phyloP scores from a whole-genome alignment of 2,113 vertebrate species.

The Rostratula benghalensis region DNA sequence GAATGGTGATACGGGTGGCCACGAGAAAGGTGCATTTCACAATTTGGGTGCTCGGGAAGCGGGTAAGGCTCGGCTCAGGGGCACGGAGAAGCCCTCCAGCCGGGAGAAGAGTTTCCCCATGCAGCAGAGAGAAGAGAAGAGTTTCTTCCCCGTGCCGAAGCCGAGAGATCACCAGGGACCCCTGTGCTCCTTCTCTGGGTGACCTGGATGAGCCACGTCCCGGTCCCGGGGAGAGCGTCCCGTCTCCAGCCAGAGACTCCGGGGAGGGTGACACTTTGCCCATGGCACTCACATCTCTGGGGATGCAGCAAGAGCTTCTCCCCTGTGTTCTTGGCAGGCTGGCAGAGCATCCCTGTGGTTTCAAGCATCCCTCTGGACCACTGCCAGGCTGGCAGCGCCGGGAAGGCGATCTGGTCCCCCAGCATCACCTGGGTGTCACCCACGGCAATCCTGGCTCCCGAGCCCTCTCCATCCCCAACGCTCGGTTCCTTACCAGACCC shows the following conservation, averaged over 20 bases:
- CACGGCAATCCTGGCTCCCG: accelerated
- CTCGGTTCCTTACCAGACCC: accelerated
- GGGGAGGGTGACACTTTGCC: accelerated
- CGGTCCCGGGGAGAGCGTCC: neutral
- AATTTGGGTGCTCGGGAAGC: neutral
- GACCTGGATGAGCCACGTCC: neutral
- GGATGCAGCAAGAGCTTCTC: neutral
- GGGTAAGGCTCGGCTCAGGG: neutral
- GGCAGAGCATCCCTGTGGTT: accelerated
- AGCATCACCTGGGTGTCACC: accelerated
- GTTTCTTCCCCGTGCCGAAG: neutral
- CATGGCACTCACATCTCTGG: accelerated
- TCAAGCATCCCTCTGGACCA: neutral
- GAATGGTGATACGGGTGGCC: accelerated
- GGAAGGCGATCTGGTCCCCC: neutral
- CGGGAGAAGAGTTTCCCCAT: accelerated
- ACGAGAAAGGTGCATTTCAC: accelerated
- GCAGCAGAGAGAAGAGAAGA: too few relatives aligned
- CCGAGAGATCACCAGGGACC: accelerated
- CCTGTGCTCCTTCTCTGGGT: accelerated
- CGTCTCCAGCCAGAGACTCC: accelerated
- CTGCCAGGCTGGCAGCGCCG: accelerated
- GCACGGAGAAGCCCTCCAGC: neutral
- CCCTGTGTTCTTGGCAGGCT: accelerated
- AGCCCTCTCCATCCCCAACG: neutral